These are phyloP conservation scores for Cirrhinus molitorella DNA, from an alignment of 2,797 vertebrate species.

Conservation along the genomic window DNA sequence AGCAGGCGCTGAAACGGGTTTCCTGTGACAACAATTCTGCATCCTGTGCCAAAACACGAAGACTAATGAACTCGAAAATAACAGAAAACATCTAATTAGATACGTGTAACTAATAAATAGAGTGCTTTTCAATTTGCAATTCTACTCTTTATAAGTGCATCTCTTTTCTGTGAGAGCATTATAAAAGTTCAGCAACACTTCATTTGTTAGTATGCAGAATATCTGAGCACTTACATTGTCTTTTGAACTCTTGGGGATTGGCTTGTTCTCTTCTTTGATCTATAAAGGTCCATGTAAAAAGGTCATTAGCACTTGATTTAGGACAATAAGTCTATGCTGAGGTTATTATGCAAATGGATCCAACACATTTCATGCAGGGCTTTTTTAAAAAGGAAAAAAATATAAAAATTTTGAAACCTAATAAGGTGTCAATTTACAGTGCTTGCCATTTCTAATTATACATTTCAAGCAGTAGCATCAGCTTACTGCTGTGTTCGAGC, in stretches of 20 bases:
- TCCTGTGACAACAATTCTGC: conserved; percentile 39
- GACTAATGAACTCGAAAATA: neutral
- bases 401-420: neutral
- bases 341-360: neutral
- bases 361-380: conserved; percentile 38
- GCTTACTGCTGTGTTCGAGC: conserved; percentile 32
- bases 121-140: conserved; percentile 10
- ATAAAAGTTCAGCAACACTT: neutral
- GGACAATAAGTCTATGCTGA: neutral
- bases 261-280: conserved; percentile 96
- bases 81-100: neutral
- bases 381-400: neutral
- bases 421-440: conserved; percentile 35
- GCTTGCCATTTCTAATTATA: conserved; percentile 32
- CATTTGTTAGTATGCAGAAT: conserved; percentile 11
- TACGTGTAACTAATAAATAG: neutral
- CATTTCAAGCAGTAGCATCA: conserved; percentile 52
- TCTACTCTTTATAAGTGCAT: neutral
- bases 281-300: conserved; percentile 76
- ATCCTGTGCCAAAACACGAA: conserved; percentile 34
- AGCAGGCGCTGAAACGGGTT: conserved; percentile 15
- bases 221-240: conserved; percentile 87
- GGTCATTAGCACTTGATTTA: conserved; percentile 47
- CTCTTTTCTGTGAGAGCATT: neutral
- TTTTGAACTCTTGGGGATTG: conserved; percentile 81